phyloP scores from a whole-genome alignment of 2,113 vertebrate species.

The Antechinus stuartii region DNA sequence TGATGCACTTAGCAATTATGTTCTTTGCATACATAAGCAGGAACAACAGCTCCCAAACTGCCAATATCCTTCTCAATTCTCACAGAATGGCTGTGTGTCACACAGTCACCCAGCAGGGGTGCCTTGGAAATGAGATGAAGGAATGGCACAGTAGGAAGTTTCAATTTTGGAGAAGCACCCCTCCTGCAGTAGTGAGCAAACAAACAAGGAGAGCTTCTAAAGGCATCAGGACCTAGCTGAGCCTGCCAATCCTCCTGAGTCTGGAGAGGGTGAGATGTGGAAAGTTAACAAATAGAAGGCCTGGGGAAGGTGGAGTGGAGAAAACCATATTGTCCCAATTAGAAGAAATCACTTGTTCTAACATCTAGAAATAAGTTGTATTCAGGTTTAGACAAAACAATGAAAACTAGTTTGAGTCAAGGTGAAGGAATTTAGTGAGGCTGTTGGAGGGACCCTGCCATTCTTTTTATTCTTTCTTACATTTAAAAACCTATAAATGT shows the following conservation, averaged over 20 bases:
- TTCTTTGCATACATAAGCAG: slow-evolving; percentile 86
- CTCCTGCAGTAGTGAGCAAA: slow-evolving; percentile 63
- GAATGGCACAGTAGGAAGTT: slow-evolving; percentile 77
- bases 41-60: slow-evolving; percentile 85
- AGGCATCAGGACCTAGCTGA: not conserved
- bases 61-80: slow-evolving; percentile 83
- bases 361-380: not conserved
- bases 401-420: not conserved
- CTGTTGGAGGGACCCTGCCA: not conserved
- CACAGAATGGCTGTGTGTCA: slow-evolving; percentile 79
- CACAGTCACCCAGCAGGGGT: slow-evolving; percentile 79
- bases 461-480: not conserved
- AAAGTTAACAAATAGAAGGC: not conserved
- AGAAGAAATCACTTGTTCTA: not conserved
- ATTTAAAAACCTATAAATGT: not conserved
- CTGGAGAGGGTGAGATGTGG: not conserved
- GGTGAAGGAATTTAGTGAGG: not conserved
- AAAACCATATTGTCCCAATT: not conserved
- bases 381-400: not conserved
- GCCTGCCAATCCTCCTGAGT: not conserved
- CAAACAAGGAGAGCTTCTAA: slow-evolving; percentile 60
- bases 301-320: not conserved
- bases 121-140: slow-evolving; percentile 78
- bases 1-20: slow-evolving; percentile 86
- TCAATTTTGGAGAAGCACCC: slow-evolving; percentile 69